Base-by-base conservation (phyloP, 2,888 invertebrate species). In the Lagria hirta region DNA sequence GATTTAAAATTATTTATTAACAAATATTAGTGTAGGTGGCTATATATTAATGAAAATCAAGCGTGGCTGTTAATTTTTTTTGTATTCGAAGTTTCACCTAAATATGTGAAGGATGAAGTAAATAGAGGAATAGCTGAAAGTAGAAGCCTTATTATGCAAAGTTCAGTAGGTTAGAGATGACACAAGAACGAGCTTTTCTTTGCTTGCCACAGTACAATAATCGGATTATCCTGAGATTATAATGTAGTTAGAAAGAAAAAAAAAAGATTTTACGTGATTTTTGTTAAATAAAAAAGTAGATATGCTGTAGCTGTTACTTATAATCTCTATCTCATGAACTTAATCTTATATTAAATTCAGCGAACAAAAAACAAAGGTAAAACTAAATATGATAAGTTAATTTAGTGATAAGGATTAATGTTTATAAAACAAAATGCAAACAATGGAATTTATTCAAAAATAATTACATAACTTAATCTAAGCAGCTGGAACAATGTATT, bases 221-320 rank as follows among this genome's bases (percentile, higher is more conserved):
- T 56, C 48, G 56, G 59, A 59, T 60, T 58, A 60, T 60, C 58
- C 54, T 27, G 38, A 52, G 51, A 55, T n/a, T n/a, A n/a, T 53
- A 51, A 48, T 45, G 44, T 42, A 32, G 45, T 33, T 49, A 37
- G 18, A 27, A n/a, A n/a, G n/a, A n/a, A n/a, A n/a, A n/a, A n/a
- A n/a, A n/a, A n/a, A n/a, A 36, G 40, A 42, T 42, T 55, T 54
- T 59, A 56, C 55, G 54, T 59, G 56, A 38, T 33, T 53, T 53
- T 51, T 36, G 46, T n/a, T n/a, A n/a, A n/a, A n/a, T n/a, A n/a
- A n/a, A n/a, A n/a, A n/a, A n/a, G n/a, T n/a, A n/a, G n/a, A n/a
- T n/a, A n/a, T n/a, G n/a, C n/a, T n/a, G n/a, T n/a, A n/a, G n/a
- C n/a, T n/a, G n/a, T n/a, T n/a, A n/a, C n/a, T n/a, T n/a, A n/a